These are phyloP conservation scores for Luperina testacea DNA, from an alignment of 2,888 invertebrate species.

Conservation along the genomic window DNA sequence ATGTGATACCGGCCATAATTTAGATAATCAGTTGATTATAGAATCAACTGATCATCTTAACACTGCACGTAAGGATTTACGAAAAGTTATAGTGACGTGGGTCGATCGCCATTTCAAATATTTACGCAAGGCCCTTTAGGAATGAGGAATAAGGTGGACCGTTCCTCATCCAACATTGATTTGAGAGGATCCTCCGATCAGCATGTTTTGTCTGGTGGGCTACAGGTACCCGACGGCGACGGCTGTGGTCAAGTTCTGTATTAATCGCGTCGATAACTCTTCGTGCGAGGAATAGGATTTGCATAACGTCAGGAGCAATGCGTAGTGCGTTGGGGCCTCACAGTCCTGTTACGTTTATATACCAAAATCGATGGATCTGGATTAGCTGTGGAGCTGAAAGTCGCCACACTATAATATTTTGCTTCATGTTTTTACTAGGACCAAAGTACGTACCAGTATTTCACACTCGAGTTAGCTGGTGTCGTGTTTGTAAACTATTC, in stretches of 20 bases:
- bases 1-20: too few species aligned
- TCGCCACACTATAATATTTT: background rate
- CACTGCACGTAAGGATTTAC: background rate
- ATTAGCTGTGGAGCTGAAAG: background rate
- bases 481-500: conserved; percentile 67
- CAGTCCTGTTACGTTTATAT: background rate
- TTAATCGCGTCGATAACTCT: background rate
- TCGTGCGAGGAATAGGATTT: background rate
- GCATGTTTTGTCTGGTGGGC: too few species aligned
- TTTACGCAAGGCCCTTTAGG: background rate
- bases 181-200: too few species aligned
- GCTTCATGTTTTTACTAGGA: background rate
- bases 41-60: background rate
- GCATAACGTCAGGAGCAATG: background rate
- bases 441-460: conserved; percentile 29
- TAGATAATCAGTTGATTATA: background rate
- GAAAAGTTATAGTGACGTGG: background rate
- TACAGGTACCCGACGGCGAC: too few species aligned
- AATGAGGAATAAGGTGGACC: too few species aligned
- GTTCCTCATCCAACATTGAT: too few species aligned
- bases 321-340: background rate
- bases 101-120: background rate
- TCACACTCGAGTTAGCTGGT: conserved; percentile 50
- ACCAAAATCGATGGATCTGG: background rate
- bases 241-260: too few species aligned